phyloP scores from a whole-genome alignment of 2,113 vertebrate genomes.

The Microcebus jonahi region DNA sequence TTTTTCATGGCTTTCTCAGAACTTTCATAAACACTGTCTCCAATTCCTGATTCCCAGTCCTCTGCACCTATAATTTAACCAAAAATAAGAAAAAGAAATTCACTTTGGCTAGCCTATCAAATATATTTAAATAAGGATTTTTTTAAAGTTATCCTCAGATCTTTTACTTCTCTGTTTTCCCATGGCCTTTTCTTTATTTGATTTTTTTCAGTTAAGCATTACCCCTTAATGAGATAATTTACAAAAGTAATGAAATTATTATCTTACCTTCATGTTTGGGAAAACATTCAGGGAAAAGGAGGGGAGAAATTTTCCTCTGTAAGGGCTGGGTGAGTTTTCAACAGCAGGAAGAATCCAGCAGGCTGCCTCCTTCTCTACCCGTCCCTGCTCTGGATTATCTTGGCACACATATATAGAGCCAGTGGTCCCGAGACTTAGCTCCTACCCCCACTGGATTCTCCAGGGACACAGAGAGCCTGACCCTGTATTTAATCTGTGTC shows the following conservation, averaged over 20 bases:
- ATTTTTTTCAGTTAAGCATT: constrained; percentile 47
- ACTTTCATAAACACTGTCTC: constrained; percentile 32
- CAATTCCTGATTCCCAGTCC: background rate
- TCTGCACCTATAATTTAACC: background rate
- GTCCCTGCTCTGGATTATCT: constrained; percentile 52
- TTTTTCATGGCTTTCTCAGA: background rate
- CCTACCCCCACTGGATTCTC: constrained; percentile 65
- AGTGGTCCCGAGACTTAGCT: constrained; percentile 68
- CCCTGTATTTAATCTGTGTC: constrained; percentile 55
- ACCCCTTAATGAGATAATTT: constrained; percentile 33
- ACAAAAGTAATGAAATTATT: constrained; percentile 53
- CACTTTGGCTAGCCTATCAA: background rate
- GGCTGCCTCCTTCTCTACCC: constrained; percentile 46
- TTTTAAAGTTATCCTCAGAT: background rate
- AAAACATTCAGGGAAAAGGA: constrained; percentile 68
- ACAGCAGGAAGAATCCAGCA: constrained; percentile 58
- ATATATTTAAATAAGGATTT: background rate
- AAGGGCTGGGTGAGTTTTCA: background rate
- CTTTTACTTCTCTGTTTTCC: background rate
- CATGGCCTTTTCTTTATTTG: background rate
- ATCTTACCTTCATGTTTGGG: constrained; percentile 86
- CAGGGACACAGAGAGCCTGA: constrained; percentile 48
- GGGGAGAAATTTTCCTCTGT: constrained; percentile 49
- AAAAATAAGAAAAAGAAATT: background rate
- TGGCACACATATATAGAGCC: constrained; percentile 57